phyloP scores from a whole-genome alignment of 2,113 vertebrate species.

The Sinocyclocheilus rhinocerous region DNA sequence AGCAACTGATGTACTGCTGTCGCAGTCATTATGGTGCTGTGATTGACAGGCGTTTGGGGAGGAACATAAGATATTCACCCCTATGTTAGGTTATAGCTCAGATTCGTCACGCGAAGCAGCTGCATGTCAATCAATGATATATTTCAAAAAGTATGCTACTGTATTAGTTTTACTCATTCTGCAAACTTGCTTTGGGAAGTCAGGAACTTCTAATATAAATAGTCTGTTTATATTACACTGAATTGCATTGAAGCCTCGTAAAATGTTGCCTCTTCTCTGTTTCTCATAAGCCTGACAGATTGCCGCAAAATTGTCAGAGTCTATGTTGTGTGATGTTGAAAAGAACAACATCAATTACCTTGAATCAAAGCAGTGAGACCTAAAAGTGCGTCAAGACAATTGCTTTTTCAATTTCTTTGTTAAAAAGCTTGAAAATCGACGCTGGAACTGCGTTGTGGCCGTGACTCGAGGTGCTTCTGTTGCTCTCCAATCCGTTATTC shows the following conservation, averaged over 20 bases:
- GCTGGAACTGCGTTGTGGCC: background rate
- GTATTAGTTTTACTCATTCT: background rate
- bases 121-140: conserved; percentile 6
- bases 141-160: background rate
- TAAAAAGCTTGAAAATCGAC: conserved; percentile 24
- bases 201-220: conserved; percentile 11
- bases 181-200: background rate
- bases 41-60: conserved; percentile 12
- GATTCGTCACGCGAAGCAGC: background rate
- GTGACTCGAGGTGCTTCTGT: conserved; percentile 1
- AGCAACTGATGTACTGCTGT: conserved; percentile 15
- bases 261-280: background rate
- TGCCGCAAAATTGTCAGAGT: background rate
- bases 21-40: background rate
- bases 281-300: background rate
- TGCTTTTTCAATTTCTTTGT: conserved; percentile 38
- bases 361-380: conserved; percentile 28
- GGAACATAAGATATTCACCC: background rate
- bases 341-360: conserved; percentile 41
- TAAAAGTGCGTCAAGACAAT: conserved; percentile 38
- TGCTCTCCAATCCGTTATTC: background rate
- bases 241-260: background rate
- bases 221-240: conserved; percentile 11
- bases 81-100: background rate
- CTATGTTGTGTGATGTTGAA: conserved; percentile 12